Evolutionary conservation across 2,888 invertebrate species (phyloP), one percentile per base, ranked within the genome.

Genomic region (Bursaphelenchus okinawaensis): DNA sequence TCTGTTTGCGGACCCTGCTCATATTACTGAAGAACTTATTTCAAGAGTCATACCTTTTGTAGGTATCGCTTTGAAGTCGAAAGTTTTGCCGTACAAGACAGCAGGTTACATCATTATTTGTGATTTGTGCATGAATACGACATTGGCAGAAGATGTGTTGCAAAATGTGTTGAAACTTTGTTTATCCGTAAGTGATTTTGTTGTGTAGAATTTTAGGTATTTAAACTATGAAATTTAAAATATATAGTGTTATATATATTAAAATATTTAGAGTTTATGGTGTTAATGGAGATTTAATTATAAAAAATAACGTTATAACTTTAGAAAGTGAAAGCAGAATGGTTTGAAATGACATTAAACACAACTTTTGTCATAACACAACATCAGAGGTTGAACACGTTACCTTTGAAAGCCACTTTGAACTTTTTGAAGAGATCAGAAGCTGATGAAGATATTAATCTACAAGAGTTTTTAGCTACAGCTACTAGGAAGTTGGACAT

Each of bases 51-150:
- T 81, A 55, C 79, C 80, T 3, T 70, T 75, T 23, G 55, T 80
- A 7, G 78, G 74, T 20, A 63, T 73, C 40, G 78, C 79, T 40
- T 58, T 80, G 6, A 76, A 75, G 75, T 71, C 71, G 9, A 70
- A 58, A 28, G 84, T 92, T 26, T 79, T 92, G 26, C 89, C 90
- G 0, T 87, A 88, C 0, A 78, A 93, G n/a, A 78, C 89, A 0
- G 87, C 87, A 73, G 91, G 90, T 0, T 84, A 92, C 19, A 73
- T 80, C 64, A 68, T 79, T 22, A 59, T 76, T 8, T 76, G 75
- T 40, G 75, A 77, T 54, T 62, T 81, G 26, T 69, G 69, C 22
- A 50, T 75, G 24, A 68, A 69, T 16, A 73, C 75, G 0, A 73
- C 75, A 23, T 67, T 80, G 16, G 69, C 76, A 19, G 65, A 63